Evolutionary conservation across 2,888 invertebrate species (phyloP).

Genomic region (Andrena fulva): DNA sequence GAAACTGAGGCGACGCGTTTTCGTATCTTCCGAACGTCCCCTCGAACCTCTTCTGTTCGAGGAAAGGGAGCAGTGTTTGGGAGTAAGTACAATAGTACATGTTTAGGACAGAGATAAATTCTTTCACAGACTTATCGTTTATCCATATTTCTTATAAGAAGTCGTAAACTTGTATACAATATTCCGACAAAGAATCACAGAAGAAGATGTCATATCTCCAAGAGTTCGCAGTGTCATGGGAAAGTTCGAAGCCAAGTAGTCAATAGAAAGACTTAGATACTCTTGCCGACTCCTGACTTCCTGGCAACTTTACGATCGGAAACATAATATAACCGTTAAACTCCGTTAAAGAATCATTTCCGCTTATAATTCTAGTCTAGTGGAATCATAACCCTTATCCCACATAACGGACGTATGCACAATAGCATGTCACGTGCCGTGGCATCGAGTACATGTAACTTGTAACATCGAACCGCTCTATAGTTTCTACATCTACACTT

Average conservation of each 20-base stretch:
- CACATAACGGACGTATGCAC: no score
- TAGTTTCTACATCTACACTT: background rate
- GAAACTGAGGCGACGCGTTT: conserved; percentile 33
- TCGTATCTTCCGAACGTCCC: background rate
- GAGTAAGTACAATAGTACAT: no score
- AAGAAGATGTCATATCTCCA: background rate
- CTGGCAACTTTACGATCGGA: conserved; percentile 44
- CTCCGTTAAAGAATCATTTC: conserved; percentile 13
- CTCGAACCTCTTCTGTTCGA: background rate
- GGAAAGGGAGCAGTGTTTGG: background rate
- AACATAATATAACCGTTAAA: conserved; percentile 43
- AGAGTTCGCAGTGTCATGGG: background rate
- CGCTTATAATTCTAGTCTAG: background rate
- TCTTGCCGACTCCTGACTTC: conserved; percentile 43
- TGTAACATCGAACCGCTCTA: background rate
- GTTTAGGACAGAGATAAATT: no score
- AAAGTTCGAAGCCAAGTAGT: background rate
- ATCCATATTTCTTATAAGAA: background rate
- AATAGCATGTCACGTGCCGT: background rate
- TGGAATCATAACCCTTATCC: no score
- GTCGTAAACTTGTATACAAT: background rate
- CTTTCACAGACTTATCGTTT: no score
- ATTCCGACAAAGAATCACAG: background rate
- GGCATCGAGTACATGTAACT: background rate
- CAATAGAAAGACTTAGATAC: conserved; percentile 46